phyloP scores from a whole-genome alignment of 2,797 vertebrate genomes.

The Chrosomus eos region DNA sequence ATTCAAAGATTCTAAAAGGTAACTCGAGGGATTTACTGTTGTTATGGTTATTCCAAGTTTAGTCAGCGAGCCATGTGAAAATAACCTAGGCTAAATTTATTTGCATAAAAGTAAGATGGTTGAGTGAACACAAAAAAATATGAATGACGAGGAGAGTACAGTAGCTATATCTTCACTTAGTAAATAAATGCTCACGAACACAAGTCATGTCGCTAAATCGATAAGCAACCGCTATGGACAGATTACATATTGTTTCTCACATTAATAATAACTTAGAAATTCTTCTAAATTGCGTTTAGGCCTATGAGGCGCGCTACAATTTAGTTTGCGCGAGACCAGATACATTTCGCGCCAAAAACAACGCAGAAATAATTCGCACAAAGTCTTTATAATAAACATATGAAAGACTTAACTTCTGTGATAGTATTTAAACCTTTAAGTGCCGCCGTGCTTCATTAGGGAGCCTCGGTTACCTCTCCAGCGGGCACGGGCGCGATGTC shows the following conservation, averaged over 20 bases:
- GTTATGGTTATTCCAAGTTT: background rate
- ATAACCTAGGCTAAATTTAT: background rate
- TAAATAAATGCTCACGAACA: background rate
- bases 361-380: background rate
- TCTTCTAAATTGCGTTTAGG: background rate
- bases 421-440: background rate
- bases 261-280: background rate
- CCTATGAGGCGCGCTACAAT: background rate
- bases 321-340: background rate
- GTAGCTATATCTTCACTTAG: background rate
- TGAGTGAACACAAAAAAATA: background rate
- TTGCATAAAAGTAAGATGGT: background rate
- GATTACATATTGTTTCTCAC: background rate
- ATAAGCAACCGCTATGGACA: background rate
- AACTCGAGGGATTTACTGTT: background rate
- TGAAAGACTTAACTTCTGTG: background rate
- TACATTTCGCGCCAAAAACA: background rate
- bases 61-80: background rate
- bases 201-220: background rate
- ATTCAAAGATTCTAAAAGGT: background rate
- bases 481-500: conserved; percentile 70
- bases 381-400: too few relatives aligned
- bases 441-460: conserved; percentile 5
- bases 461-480: conserved; percentile 63
- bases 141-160: too few relatives aligned